Conservation (phyloP, 2,888 invertebrate genomes). For the Bibio marci region DNA sequence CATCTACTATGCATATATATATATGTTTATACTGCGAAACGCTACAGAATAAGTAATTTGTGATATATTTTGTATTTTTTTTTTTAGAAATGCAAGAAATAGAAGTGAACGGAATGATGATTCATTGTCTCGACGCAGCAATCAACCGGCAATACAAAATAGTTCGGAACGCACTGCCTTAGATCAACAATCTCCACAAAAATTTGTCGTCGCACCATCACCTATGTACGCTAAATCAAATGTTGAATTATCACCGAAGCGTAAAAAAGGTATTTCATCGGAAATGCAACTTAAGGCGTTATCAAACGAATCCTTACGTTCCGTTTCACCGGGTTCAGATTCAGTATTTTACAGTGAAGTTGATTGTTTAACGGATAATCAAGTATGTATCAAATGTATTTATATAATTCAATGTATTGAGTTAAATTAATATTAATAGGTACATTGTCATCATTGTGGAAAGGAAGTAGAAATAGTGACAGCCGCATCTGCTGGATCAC, state of each 20-base stretch:
- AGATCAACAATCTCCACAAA: too few relatives aligned
- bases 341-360: conserved; percentile 78
- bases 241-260: conserved; percentile 2
- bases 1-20: too few relatives aligned
- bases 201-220: too few relatives aligned
- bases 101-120: not conserved
- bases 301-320: conserved; percentile 71
- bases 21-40: too few relatives aligned
- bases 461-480: conserved; percentile 55
- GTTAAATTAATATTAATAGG: conserved; percentile 15
- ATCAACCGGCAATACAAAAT: too few relatives aligned
- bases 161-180: too few relatives aligned
- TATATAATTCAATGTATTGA: not conserved
- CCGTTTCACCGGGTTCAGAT: conserved; percentile 81
- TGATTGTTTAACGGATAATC: conserved; percentile 33
- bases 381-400: conserved; percentile 12
- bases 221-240: too few relatives aligned
- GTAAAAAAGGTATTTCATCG: conserved; percentile 17
- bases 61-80: too few relatives aligned
- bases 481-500: conserved; percentile 25
- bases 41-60: too few relatives aligned
- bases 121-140: not conserved
- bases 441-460: conserved; percentile 69
- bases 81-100: conserved; percentile 26
- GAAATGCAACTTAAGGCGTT: conserved; percentile 53